Evolutionary conservation across 2,113 vertebrate genomes (phyloP).

Genomic region (Apistogramma diplotaenia): DNA sequence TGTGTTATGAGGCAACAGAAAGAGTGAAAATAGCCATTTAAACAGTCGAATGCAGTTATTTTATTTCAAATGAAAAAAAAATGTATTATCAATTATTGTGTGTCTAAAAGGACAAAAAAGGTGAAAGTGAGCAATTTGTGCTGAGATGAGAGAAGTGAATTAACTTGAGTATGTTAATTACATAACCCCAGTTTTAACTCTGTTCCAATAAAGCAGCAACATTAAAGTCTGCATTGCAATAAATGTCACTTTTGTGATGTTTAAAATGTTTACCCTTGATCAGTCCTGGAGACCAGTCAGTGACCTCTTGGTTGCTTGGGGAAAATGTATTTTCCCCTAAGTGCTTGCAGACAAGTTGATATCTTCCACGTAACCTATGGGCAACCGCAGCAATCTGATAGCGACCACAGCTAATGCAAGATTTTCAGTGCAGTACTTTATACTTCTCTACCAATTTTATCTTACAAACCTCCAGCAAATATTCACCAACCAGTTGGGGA

Average conservation of each 20-base stretch:
- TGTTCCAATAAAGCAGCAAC: background rate
- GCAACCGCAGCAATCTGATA: background rate
- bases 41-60: no score
- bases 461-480: background rate
- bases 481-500: background rate
- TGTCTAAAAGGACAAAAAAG: background rate
- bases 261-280: background rate
- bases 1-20: no score
- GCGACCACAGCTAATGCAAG: background rate
- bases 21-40: no score
- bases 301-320: background rate
- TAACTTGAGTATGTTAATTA: background rate
- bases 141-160: background rate
- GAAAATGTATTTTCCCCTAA: background rate
- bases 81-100: background rate
- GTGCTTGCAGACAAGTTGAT: background rate
- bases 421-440: background rate
- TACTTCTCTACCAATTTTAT: background rate
- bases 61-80: background rate
- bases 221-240: background rate
- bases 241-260: rapidly evolving
- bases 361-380: background rate
- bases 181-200: background rate
- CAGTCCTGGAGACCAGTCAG: background rate
- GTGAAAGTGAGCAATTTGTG: no score